Conservation (phyloP, 2,113 vertebrate genomes). For the Todiramphus chloris region DNA sequence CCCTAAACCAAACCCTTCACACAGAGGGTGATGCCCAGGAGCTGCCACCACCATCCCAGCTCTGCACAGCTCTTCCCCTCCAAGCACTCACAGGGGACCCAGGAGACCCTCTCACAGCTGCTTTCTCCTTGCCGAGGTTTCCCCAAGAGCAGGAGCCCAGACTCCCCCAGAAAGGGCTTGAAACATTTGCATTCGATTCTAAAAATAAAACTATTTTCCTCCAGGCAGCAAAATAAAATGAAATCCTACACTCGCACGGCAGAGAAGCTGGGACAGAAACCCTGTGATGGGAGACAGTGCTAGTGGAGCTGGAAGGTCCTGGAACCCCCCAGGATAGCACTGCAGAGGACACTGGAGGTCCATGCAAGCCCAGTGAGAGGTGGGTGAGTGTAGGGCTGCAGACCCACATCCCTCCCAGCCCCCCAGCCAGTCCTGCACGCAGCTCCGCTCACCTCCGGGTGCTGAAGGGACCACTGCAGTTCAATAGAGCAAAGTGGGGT, state of each 20-base stretch:
- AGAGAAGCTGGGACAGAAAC: not conserved
- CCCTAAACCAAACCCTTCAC: not conserved
- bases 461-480: not conserved
- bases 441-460: not conserved
- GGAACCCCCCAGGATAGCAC: not conserved
- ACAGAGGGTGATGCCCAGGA: not conserved
- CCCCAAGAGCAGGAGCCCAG: not conserved
- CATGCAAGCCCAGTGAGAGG: not conserved
- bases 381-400: not conserved
- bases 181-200: not conserved
- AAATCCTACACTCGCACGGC: not conserved
- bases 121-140: not conserved
- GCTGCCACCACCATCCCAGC: not conserved
- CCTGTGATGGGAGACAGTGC: not conserved
- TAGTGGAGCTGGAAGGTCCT: not conserved
- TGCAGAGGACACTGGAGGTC: not conserved
- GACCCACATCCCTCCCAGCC: not conserved
- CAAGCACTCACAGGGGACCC: rapidly evolving
- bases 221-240: constrained; percentile 21
- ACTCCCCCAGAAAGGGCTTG: not conserved
- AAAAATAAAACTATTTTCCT: constrained; percentile 40
- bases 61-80: rapidly evolving
- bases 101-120: not conserved
- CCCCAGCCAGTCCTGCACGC: not conserved
- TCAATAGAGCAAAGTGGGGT: not conserved